These are phyloP conservation scores for Agrilus cyanescens DNA, from an alignment of 2,888 invertebrate species.

Conservation along the genomic window DNA sequence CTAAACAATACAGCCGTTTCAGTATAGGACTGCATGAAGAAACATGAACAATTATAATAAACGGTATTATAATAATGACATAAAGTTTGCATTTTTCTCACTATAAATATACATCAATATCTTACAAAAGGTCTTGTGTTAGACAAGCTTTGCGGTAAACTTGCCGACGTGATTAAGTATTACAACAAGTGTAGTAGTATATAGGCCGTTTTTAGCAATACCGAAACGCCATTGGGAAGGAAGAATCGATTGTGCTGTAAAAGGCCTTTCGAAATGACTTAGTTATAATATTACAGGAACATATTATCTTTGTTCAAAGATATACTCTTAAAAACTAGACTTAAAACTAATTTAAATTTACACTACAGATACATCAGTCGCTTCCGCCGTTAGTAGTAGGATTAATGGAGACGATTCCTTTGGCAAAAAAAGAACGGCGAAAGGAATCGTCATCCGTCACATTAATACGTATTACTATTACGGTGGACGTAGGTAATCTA, in stretches of 20 bases:
- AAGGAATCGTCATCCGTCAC: constrained; percentile 6
- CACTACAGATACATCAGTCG: constrained; percentile 18
- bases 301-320: constrained; percentile 34
- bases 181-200: constrained; percentile 25
- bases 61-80: constrained; percentile 30
- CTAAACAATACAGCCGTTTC: constrained; percentile 36
- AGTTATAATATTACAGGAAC: constrained; percentile 36
- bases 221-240: too few relatives aligned
- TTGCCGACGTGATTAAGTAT: constrained; percentile 32
- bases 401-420: constrained; percentile 3
- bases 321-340: constrained; percentile 24
- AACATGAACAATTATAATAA: constrained; percentile 31
- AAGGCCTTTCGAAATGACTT: constrained; percentile 34
- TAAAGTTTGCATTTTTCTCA: constrained; percentile 28
- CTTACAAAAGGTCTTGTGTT: constrained; percentile 35
- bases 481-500: constrained; percentile 14
- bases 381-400: constrained; percentile 9
- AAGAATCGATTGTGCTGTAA: constrained; percentile 1
- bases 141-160: constrained; percentile 30
- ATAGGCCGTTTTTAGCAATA: constrained; percentile 2
- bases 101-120: constrained; percentile 35
- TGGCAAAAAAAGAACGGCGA: not conserved
- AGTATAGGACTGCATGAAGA: constrained; percentile 31
- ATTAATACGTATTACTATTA: constrained; percentile 2
- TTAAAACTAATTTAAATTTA: constrained; percentile 23